Percentiles rank a stretch among this genome's conserved stretches.
These are phyloP conservation scores for Rhopalosiphum maidis DNA, from an alignment of 1,140 invertebrate genomes.

Conservation along the genomic window DNA sequence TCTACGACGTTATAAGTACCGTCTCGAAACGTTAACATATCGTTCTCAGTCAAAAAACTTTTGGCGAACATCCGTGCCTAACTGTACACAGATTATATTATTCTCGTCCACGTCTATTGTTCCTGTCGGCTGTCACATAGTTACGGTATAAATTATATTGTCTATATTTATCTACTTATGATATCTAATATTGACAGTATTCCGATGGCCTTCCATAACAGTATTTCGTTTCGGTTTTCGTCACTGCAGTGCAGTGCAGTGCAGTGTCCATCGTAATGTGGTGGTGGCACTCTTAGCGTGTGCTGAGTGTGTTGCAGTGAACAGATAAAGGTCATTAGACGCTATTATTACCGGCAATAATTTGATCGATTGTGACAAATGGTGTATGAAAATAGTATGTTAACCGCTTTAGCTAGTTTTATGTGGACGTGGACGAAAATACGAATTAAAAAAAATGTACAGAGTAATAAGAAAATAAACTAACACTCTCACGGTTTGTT, in stretches of 20 bases:
- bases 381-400: background rate
- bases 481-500: background rate
- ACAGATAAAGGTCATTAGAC: background rate
- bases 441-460: background rate
- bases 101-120: too few relatives aligned
- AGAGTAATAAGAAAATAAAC: background rate
- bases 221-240: background rate
- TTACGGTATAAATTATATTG: too few relatives aligned
- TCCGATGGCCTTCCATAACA: background rate
- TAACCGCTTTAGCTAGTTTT: background rate
- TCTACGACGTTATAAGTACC: background rate
- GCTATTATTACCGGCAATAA: background rate
- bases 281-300: background rate
- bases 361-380: background rate
- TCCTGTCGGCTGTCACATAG: too few relatives aligned
- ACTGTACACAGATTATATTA: too few relatives aligned
- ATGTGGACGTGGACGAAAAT: background rate
- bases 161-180: too few relatives aligned
- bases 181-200: too few relatives aligned
- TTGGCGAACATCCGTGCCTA: too few relatives aligned
- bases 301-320: background rate
- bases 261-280: too few relatives aligned
- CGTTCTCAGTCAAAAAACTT: too few relatives aligned
- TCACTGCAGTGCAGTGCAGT: background rate
- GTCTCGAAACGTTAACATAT: background rate